Evolutionary conservation across 2,797 vertebrate species (phyloP), one percentile per base, ranked within the genome.

Genomic region (Phalanger gymnotis): DNA sequence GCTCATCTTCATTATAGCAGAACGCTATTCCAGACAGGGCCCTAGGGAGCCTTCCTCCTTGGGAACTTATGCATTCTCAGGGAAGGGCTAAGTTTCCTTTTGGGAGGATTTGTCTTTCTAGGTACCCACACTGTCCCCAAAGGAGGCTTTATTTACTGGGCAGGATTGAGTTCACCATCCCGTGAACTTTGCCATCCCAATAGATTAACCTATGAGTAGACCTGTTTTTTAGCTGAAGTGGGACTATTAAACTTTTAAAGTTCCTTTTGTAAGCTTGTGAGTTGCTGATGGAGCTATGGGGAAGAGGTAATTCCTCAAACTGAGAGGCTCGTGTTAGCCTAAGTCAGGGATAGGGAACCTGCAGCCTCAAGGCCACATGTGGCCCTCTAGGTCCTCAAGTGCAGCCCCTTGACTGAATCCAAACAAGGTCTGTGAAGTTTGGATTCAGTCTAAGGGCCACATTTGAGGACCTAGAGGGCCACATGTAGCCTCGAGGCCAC

Each of bases 171-270:
- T 87, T 51, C 10, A 27, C 92, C 57, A 90, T 53, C 96, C 93
- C 51, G 4, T 95, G 92, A 96, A 95, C 92, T 55, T 47, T 95
- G 96, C 95, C 56, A 52, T 58, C 66, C 89, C 31, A 51, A 92
- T 31, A 91, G 56, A 73, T 90, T 27, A 0, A 73, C 16, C 28
- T 30, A 53, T 27, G 53, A 52, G 61, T 90, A 81, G 96, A 34
- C 90, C 90, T 40, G 93, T 87, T 97, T 96, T 90, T 93, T 61
- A 47, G 91, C 51, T 93, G 54, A 91, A 61, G 91, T 56, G 61
- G 95, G 90, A 47, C 0, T 13, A 4, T 51, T 90, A 91, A 28
- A 22, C 91, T 87, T 16, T 56, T 92, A 87, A 53, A 51, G 58
- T 87, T 55, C 93, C 4, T 34, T 57, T 40, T 52, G 25, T 0